Evolutionary conservation across 2,797 vertebrate species (phyloP), one percentile per base, ranked within the genome.

Genomic region (Tangara arthus): DNA sequence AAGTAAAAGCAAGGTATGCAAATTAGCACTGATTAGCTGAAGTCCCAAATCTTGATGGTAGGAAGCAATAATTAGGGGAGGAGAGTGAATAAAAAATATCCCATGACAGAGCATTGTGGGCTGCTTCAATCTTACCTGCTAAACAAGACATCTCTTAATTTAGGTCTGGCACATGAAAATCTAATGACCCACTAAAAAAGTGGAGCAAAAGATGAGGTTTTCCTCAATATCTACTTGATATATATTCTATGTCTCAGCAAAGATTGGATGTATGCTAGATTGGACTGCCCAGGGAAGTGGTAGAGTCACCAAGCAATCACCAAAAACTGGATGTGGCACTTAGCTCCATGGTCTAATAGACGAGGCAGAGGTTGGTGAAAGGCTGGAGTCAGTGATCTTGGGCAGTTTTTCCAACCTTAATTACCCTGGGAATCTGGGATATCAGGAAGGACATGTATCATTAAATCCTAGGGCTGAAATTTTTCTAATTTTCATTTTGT

Each of bases 331-430:
- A 52, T 32, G 17, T 14, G 26, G 50, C 37, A 12, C 28, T 52
- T 7, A 6, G 2, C 2, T 0, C 11, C 23, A 16, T 14, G 8
- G 5, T 39, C n/a, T 23, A 9, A 35, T 37, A 30, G 24, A 27
- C 5, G 26, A 30, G n/a, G 28, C 18, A 49, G 28, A 70, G 11
- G 7, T 7, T 0, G 0, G 20, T 44, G 15, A 44, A 50, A 52
- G 15, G 24, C 7, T 57, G n/a, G 21, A 39, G 12, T 15, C 23
- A 5, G 18, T 0, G 0, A 34, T 22, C 12, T 46, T 39, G 18
- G 24, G 10, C 7, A 3, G 37, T 5, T 34, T 63, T 64, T 57
- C 32, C 12, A 46, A 8, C 12, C 8, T 39, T 32, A 52, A 8
- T 46, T 18, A 46, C 35, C 24, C 56, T 23, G 21, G 22, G 15